phyloP scores from a whole-genome alignment of 2,797 vertebrate genomes.

The Hydrophis major region DNA sequence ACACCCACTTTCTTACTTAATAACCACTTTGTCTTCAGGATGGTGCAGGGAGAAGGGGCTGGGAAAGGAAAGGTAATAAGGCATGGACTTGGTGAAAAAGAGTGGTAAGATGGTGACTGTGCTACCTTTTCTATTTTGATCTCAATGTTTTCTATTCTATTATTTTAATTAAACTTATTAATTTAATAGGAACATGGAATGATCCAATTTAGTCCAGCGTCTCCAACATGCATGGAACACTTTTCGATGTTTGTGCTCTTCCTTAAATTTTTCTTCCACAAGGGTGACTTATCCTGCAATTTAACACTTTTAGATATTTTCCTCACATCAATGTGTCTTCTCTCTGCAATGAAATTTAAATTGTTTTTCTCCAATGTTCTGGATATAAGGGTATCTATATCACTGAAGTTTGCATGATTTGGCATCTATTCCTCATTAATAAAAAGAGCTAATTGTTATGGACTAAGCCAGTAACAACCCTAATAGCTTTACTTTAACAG shows the following conservation, averaged over 20 bases:
- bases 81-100: neutral
- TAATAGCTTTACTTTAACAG: too few relatives aligned
- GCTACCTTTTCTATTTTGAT: neutral
- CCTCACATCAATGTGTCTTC: neutral
- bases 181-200: neutral
- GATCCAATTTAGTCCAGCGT: neutral
- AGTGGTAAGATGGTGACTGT: neutral
- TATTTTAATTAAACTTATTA: neutral
- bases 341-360: neutral
- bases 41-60: neutral
- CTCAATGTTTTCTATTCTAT: neutral
- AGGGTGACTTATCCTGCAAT: neutral
- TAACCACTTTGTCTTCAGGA: neutral
- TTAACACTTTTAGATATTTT: neutral
- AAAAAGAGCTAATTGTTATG: neutral
- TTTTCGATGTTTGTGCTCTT: neutral
- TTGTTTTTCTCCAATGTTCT: neutral
- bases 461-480: too few relatives aligned
- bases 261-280: neutral
- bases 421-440: neutral
- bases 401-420: neutral
- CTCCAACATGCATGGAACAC: neutral
- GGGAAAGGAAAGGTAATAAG: neutral
- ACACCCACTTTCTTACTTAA: conserved; percentile 18
- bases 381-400: neutral